Percentiles rank a stretch among this genome's conserved stretches.
Conservation (phyloP, 2,797 vertebrate genomes). For the Lagocephalus sceleratus region DNA sequence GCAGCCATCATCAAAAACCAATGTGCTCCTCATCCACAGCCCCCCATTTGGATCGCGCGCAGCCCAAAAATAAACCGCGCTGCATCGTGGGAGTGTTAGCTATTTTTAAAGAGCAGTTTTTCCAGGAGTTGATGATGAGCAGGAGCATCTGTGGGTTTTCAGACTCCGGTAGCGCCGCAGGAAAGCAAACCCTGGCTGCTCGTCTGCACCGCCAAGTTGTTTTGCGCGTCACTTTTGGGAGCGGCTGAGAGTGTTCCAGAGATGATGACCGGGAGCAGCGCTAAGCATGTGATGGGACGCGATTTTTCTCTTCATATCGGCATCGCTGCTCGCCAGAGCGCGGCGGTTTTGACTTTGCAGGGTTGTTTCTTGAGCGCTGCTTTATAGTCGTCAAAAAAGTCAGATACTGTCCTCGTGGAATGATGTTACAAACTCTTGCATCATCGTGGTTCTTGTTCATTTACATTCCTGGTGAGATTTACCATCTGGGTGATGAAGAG, state of each 20-base stretch:
- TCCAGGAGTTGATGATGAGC: constrained; percentile 50
- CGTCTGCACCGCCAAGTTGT: neutral
- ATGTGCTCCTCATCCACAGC: constrained; percentile 57
- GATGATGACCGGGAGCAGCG: constrained; percentile 56
- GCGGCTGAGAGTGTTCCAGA: constrained; percentile 52
- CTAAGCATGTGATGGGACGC: constrained; percentile 29
- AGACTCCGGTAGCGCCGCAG: constrained; percentile 22
- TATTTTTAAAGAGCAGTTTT: constrained; percentile 54
- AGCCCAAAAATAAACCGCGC: constrained; percentile 60
- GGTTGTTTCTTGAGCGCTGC: constrained; percentile 10
- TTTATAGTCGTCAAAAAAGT: neutral
- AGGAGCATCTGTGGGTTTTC: constrained; percentile 50
- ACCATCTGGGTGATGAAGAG: neutral
- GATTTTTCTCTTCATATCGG: constrained; percentile 37
- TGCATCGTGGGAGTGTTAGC: constrained; percentile 37
- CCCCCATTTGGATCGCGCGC: constrained; percentile 52
- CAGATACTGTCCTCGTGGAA: no score
- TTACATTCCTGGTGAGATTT: neutral
- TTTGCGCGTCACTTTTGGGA: constrained; percentile 32
- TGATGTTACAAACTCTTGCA: no score
- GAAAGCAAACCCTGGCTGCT: constrained; percentile 22
- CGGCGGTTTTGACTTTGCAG: constrained; percentile 9
- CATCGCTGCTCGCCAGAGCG: neutral
- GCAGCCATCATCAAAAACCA: constrained; percentile 62
- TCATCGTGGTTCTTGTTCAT: neutral